Conservation (phyloP, 1,140 invertebrate genomes). For the Penaeus indicus region DNA sequence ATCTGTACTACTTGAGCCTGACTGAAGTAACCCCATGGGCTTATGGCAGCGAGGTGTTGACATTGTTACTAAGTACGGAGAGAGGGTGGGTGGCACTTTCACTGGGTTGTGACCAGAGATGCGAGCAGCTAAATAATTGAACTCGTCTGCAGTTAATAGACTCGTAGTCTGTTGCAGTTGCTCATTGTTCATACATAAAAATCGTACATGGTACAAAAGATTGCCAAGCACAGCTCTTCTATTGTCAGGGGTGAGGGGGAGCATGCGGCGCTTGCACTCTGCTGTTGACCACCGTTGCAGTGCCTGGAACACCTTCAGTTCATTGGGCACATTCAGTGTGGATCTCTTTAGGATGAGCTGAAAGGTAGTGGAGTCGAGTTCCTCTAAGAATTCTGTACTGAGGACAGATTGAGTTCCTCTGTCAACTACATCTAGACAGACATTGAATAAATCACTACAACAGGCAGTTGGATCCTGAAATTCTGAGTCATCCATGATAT, state of each 20-base stretch:
- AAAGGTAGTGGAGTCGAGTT: constrained; percentile 76
- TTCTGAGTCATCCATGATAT: constrained; percentile 42
- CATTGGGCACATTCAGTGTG: constrained; percentile 74
- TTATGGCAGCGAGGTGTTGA: constrained; percentile 23
- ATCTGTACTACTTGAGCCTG: background rate
- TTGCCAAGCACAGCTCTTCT: constrained; percentile 74
- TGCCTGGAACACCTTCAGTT: constrained; percentile 75
- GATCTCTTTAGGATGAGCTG: constrained; percentile 76
- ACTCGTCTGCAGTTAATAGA: constrained; percentile 38
- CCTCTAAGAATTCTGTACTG: constrained; percentile 77
- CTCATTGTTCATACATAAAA: constrained; percentile 37
- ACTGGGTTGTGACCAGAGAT: background rate
- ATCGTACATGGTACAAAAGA: constrained; percentile 46
- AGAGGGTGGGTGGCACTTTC: constrained; percentile 14
- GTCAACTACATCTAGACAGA: constrained; percentile 77
- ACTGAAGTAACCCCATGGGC: background rate
- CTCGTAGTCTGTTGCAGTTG: constrained; percentile 31
- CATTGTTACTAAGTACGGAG: constrained; percentile 30
- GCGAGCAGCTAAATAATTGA: constrained; percentile 35
- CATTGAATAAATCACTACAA: constrained; percentile 76
- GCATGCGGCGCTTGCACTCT: constrained; percentile 77
- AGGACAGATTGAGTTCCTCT: constrained; percentile 76
- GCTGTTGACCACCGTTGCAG: constrained; percentile 79
- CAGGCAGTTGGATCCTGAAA: constrained; percentile 62
- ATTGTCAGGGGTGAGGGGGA: constrained; percentile 76